Percentiles rank a stretch among this genome's conserved stretches.
These are phyloP conservation scores for Atrina japonica DNA, from an alignment of 2,888 invertebrate species.

Conservation along the genomic window DNA sequence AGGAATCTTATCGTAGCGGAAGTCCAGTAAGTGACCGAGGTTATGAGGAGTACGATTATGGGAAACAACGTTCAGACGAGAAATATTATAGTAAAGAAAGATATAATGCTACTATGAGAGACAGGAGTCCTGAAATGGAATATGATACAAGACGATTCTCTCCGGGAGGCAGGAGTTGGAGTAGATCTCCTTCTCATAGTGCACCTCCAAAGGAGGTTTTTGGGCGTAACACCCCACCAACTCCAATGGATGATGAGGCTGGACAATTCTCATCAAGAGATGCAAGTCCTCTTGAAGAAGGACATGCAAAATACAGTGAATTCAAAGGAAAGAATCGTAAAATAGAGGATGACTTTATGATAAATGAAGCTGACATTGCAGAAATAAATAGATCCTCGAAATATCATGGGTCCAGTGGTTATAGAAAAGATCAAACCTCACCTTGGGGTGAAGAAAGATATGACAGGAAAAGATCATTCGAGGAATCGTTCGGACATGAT, in stretches of 20 bases:
- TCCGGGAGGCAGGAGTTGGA: slow-evolving; percentile 55
- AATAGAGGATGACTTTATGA: slow-evolving; percentile 38
- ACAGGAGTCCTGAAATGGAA: slow-evolving; percentile 29
- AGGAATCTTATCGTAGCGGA: slow-evolving; percentile 58
- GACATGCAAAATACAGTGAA: slow-evolving; percentile 48
- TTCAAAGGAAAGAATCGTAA: slow-evolving; percentile 52
- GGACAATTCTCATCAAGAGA: slow-evolving; percentile 49
- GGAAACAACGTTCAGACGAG: slow-evolving; percentile 56
- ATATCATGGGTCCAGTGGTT: slow-evolving; percentile 12
- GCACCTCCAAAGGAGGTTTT: slow-evolving; percentile 27
- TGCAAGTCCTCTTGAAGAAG: slow-evolving; percentile 55
- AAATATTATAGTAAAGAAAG: slow-evolving; percentile 59
- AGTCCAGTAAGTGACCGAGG: slow-evolving; percentile 69
- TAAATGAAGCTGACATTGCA: slow-evolving; percentile 43
- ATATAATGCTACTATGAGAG: slow-evolving; percentile 45
- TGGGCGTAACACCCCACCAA: slow-evolving; percentile 58
- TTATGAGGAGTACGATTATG: slow-evolving; percentile 54
- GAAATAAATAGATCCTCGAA: slow-evolving; percentile 36
- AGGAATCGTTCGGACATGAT: slow-evolving; percentile 61
- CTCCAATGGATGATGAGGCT: slow-evolving; percentile 71
- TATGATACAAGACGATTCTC: slow-evolving; percentile 19
- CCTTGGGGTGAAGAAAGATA: slow-evolving; percentile 59
- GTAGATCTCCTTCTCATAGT: slow-evolving; percentile 57
- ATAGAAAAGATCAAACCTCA: slow-evolving; percentile 56
- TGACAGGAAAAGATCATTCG: slow-evolving; percentile 69